Evolutionary conservation across 2,888 invertebrate genomes (phyloP).

Genomic region (Lepeophtheirus nordmannii): DNA sequence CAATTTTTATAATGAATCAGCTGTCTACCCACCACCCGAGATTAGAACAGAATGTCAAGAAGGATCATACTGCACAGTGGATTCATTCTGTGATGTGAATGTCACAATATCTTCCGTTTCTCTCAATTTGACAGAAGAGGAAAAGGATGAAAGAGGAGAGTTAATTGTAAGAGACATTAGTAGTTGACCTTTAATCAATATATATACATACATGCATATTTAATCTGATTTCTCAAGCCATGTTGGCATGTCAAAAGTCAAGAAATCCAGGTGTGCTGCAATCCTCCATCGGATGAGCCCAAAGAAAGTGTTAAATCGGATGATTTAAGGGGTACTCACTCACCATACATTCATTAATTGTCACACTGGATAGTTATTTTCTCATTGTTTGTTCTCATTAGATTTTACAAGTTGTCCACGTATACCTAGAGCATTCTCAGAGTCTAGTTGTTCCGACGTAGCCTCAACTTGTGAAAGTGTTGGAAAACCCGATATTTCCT

Average conservation of each 20-base stretch:
- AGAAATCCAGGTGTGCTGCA: background rate
- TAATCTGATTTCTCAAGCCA: background rate
- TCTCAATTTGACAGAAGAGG: background rate
- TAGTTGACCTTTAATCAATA: background rate
- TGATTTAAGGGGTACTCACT: background rate
- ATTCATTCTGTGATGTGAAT: background rate
- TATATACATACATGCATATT: background rate
- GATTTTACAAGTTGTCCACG: background rate
- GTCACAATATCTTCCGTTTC: background rate
- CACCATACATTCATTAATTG: too few species aligned
- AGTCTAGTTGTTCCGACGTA: conserved; percentile 1
- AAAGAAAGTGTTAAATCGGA: background rate
- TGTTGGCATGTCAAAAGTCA: background rate
- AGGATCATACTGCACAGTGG: background rate
- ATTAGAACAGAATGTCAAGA: background rate
- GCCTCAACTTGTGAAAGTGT: background rate
- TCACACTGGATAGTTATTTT: too few species aligned
- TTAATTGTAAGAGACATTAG: background rate
- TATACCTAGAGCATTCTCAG: background rate
- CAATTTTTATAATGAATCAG: background rate
- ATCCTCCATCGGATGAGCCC: background rate
- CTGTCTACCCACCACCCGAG: background rate
- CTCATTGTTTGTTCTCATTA: background rate
- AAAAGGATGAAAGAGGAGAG: background rate
- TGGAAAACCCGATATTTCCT: background rate